Evolutionary conservation across 2,797 vertebrate species (phyloP).

Genomic region (Sebastes minor): DNA sequence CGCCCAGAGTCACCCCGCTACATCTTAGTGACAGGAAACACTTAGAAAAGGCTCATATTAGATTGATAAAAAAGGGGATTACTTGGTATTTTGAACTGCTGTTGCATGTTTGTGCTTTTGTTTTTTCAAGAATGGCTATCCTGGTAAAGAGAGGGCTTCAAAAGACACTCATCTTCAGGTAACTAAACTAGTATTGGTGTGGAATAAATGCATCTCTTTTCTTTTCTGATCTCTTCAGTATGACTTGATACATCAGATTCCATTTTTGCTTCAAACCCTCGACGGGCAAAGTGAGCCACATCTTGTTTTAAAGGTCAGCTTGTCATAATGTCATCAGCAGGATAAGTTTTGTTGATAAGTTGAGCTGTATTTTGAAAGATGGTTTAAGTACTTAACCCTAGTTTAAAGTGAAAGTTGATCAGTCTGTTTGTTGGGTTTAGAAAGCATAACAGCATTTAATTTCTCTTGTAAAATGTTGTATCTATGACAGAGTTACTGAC

Average conservation of each 20-base stretch:
- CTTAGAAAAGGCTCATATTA: background rate
- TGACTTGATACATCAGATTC: constrained; percentile 7
- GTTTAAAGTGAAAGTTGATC: background rate
- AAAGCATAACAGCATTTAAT: background rate
- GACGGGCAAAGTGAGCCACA: background rate
- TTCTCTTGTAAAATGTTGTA: background rate
- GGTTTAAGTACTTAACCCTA: background rate
- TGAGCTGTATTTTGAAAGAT: background rate
- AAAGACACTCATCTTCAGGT: constrained; percentile 84
- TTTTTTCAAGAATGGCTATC: constrained; percentile 86
- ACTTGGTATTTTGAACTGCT: constrained; percentile 72
- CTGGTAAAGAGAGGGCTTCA: constrained; percentile 84
- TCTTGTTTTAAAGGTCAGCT: constrained; percentile 9
- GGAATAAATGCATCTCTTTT: constrained; percentile 31
- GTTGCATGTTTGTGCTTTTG: constrained; percentile 81
- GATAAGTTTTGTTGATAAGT: background rate
- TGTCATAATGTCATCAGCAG: background rate
- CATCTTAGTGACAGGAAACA: constrained; percentile 9
- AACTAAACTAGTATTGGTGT: constrained; percentile 66
- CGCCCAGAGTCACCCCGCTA: background rate
- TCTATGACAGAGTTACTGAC: background rate
- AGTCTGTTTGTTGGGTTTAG: background rate
- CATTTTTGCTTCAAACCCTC: background rate
- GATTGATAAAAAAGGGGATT: constrained; percentile 17
- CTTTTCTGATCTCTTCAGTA: constrained; percentile 10